phyloP scores from a whole-genome alignment of 2,888 invertebrate genomes.

The Eristalis intricaria region DNA sequence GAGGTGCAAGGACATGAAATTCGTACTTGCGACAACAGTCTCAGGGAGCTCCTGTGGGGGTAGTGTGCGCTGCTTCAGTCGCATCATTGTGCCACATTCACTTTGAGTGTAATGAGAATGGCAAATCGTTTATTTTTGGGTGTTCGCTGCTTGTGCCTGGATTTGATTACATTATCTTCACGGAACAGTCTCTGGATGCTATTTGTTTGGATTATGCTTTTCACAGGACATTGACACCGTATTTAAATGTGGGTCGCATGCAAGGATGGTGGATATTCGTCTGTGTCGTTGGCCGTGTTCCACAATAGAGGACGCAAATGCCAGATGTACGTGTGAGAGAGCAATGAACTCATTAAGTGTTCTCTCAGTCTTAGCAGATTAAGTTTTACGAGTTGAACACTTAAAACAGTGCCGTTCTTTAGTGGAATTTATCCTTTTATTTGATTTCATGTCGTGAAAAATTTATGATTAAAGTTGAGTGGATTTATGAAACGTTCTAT shows the following conservation, averaged over 20 bases:
- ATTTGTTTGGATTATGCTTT: constrained; percentile 10
- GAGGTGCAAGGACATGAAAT: constrained; percentile 19
- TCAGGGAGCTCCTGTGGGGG: background rate
- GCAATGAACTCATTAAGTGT: background rate
- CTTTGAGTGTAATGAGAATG: constrained; percentile 19
- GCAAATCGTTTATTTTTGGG: constrained; percentile 15
- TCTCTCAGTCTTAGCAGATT: background rate
- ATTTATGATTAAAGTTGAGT: background rate
- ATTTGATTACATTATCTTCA: constrained; percentile 15
- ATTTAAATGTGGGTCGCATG: constrained; percentile 20
- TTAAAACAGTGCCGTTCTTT: background rate
- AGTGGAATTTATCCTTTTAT: background rate
- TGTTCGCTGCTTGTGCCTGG: background rate
- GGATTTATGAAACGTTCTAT: background rate
- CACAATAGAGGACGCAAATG: background rate
- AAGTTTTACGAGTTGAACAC: background rate
- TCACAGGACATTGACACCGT: constrained; percentile 37
- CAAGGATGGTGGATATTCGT: background rate
- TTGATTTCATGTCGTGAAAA: background rate
- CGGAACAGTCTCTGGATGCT: background rate
- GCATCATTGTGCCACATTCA: background rate
- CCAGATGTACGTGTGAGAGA: background rate
- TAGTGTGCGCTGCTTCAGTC: background rate
- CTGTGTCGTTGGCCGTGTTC: background rate
- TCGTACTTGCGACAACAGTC: constrained; percentile 21